Base-by-base conservation (phyloP, 2,797 vertebrate genomes). In the Borostomias antarcticus region DNA sequence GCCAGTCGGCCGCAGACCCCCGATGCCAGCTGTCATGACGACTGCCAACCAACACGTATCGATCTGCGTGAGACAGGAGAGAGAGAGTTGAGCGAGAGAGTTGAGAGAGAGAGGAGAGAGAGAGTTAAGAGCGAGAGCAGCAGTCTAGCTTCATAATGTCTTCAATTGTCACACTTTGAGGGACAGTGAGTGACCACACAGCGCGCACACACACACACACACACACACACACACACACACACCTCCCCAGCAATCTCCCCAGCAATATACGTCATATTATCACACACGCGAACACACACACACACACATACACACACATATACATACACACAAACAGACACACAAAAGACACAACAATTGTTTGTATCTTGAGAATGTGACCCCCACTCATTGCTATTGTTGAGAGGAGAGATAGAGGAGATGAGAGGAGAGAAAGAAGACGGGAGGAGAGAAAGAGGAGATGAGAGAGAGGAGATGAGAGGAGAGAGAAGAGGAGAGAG, bases 11-110 rank as follows among this genome's bases (percentile, higher is more conserved):
- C 21, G 79, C 81, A 5, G 29, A 59, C 0, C 85, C 87, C 64
- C 81, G 76, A 30, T 81, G 69, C 74, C 89, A 62, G 1, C 85
- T 78, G 30, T 81, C 88, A 79, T 97, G 96, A 17, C 79, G 93
- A 75, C 95, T 93, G 15, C 96, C 97, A 61, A 97, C 68, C 45
- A 98, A 32, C 64, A 98, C 25, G 0, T 97, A 94, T 29, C 94
- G 94, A 86, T 98, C 97, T 98, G 88, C 33, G n/a, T n/a, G n/a
- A 88, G 84, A 3, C 59, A 62, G 59, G 54, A 58, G 52, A 67
- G 28, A 47, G 15, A 9, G 11, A 56, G 8, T 5, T n/a, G 28
- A 10, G 30, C 33, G n/a, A 68, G 63, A 9, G 64, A 30, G 35
- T n/a, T 19, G 9, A 3, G 2, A 69, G 1, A 43, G 32, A 59